Percentiles rank a stretch among this genome's conserved stretches.
These are phyloP conservation scores for Tetragonula clypearis DNA, from an alignment of 1,140 invertebrate species.

Conservation along the genomic window DNA sequence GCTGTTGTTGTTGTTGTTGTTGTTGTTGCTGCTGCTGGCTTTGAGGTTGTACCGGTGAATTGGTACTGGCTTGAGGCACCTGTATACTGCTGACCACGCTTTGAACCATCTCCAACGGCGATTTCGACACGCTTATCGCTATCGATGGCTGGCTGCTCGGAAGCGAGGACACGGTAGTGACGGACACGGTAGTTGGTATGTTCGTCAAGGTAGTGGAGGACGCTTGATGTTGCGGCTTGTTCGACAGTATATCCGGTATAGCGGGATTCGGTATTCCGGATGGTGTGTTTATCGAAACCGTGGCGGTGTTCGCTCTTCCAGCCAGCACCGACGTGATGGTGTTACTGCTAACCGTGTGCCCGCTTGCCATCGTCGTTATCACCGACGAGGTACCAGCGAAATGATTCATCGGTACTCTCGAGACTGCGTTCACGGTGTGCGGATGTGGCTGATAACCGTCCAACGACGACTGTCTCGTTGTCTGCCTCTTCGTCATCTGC, in stretches of 20 bases:
- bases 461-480: conserved; percentile 65
- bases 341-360: conserved; percentile 87
- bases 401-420: conserved; percentile 71
- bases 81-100: conserved; percentile 90
- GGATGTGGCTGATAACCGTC: conserved; percentile 79
- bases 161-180: conserved; percentile 61
- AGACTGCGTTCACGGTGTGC: conserved; percentile 74
- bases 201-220: conserved; percentile 56
- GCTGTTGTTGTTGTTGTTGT: conserved; percentile 57
- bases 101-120: conserved; percentile 90
- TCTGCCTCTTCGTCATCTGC: conserved; percentile 59
- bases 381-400: conserved; percentile 77
- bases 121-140: conserved; percentile 83
- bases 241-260: conserved; percentile 73
- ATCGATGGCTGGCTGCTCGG: conserved; percentile 66
- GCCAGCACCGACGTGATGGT: conserved; percentile 90
- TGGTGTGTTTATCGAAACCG: conserved; percentile 87
- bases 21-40: conserved; percentile 61
- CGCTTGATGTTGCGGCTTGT: conserved; percentile 69
- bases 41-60: conserved; percentile 67
- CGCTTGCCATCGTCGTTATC: conserved; percentile 89
- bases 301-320: conserved; percentile 88
- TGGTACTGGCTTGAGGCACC: conserved; percentile 81
- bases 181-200: conserved; percentile 68
- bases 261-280: conserved; percentile 77